Evolutionary conservation across 1,140 invertebrate species (phyloP).

Genomic region (Scaptodrosophila lebanonensis): DNA sequence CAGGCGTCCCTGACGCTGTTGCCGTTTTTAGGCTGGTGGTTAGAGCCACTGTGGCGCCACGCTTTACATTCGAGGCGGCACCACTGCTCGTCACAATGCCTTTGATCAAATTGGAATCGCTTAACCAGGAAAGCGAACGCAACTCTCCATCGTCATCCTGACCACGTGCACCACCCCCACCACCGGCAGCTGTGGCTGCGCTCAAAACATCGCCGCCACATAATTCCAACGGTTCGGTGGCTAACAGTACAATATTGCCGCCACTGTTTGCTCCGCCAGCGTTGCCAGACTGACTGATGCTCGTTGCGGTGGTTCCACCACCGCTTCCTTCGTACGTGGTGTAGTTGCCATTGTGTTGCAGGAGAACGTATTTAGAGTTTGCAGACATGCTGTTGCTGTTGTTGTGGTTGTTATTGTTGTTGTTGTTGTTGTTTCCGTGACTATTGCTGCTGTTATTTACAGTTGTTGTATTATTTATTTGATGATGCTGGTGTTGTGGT

Average conservation of each 20-base stretch:
- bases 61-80: conserved; percentile 22
- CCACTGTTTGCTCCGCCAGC: conserved; percentile 3
- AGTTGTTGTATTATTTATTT: conserved; percentile 1
- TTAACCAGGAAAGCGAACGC: conserved; percentile 92
- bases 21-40: background rate
- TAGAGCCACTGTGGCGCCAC: conserved; percentile 27
- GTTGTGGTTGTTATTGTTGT: conserved; percentile 13
- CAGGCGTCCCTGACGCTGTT: background rate
- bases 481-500: conserved; percentile 25
- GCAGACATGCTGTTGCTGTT: conserved; percentile 38
- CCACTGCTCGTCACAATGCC: conserved; percentile 77
- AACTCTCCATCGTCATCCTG: conserved; percentile 86
- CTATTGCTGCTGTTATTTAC: conserved; percentile 14
- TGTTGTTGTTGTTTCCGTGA: conserved; percentile 6
- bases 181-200: conserved; percentile 29
- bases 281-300: background rate
- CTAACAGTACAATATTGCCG: conserved; percentile 72
- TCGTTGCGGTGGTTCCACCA: conserved; percentile 12
- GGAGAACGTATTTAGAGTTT: conserved; percentile 67
- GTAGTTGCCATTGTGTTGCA: conserved; percentile 63
- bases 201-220: conserved; percentile 34
- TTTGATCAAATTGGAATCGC: conserved; percentile 93
- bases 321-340: conserved; percentile 53
- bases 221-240: conserved; percentile 63
- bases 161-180: conserved; percentile 34